phyloP scores from a whole-genome alignment of 1,140 invertebrate genomes.

The Helicoverpa zea region DNA sequence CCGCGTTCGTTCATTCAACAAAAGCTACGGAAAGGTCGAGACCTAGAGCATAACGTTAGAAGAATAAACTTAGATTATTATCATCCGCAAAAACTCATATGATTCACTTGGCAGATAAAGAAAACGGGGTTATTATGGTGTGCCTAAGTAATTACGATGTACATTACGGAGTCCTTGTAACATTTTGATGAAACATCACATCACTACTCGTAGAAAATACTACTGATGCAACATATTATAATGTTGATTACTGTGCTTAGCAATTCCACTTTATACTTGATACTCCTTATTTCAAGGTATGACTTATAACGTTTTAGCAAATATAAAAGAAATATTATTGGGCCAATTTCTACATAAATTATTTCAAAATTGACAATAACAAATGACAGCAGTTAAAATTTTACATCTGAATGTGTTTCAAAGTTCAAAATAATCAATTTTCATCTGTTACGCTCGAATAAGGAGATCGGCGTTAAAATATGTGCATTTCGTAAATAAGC shows the following conservation, averaged over 20 bases:
- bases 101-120: constrained; percentile 51
- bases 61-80: constrained; percentile 35
- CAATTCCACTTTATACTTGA: constrained; percentile 11
- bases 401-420: constrained; percentile 8
- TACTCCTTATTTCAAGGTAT: not conserved
- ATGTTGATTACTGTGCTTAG: constrained; percentile 48
- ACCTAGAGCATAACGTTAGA: not conserved
- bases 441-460: constrained; percentile 53
- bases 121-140: constrained; percentile 50
- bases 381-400: not conserved
- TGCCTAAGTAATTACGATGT: constrained; percentile 50
- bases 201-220: constrained; percentile 47
- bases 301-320: not conserved
- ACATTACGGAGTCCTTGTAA: constrained; percentile 57
- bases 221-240: constrained; percentile 54
- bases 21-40: not conserved
- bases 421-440: constrained; percentile 36
- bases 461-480: constrained; percentile 56
- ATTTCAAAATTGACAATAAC: constrained; percentile 16
- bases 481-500: constrained; percentile 64
- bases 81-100: constrained; percentile 8
- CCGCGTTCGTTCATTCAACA: not conserved
- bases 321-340: not conserved
- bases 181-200: constrained; percentile 53
- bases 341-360: constrained; percentile 17